Conservation (phyloP, 2,113 vertebrate species). For the Halichoeres trimaculatus region DNA sequence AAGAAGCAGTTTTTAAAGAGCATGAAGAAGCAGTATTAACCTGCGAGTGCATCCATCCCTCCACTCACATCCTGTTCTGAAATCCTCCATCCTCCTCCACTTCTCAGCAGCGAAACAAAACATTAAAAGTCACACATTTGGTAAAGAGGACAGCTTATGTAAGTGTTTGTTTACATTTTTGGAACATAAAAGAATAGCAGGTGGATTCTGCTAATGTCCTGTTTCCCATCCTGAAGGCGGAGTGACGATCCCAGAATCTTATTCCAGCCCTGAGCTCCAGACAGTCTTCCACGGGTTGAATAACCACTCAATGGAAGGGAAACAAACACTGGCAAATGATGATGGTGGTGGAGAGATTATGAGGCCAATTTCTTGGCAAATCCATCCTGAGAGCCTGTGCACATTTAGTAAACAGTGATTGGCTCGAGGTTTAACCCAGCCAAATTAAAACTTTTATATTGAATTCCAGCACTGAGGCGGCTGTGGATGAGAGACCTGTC, state of each 20-base stretch:
- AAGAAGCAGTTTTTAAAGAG: background rate
- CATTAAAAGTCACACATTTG: background rate
- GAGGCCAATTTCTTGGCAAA: constrained; percentile 11
- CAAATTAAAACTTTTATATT: constrained; percentile 36
- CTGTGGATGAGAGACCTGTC: constrained; percentile 25
- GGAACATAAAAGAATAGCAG: background rate
- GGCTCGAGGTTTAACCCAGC: constrained; percentile 35
- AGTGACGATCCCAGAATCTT: background rate
- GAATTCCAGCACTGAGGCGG: constrained; percentile 4
- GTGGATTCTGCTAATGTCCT: background rate
- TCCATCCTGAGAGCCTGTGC: background rate
- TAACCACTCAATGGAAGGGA: background rate
- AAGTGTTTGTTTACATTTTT: background rate
- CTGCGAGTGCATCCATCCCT: background rate
- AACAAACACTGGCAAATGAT: background rate
- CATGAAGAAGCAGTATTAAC: background rate
- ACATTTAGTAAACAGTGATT: constrained; percentile 35
- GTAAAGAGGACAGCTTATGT: background rate
- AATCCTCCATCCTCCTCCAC: background rate
- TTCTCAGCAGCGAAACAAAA: background rate
- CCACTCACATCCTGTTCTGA: background rate
- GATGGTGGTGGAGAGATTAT: background rate
- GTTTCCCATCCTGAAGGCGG: background rate
- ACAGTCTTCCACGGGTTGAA: background rate
- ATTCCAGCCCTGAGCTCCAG: too few relatives aligned